Base-by-base conservation (phyloP, 2,888 invertebrate species). In the Eulithis prunata region DNA sequence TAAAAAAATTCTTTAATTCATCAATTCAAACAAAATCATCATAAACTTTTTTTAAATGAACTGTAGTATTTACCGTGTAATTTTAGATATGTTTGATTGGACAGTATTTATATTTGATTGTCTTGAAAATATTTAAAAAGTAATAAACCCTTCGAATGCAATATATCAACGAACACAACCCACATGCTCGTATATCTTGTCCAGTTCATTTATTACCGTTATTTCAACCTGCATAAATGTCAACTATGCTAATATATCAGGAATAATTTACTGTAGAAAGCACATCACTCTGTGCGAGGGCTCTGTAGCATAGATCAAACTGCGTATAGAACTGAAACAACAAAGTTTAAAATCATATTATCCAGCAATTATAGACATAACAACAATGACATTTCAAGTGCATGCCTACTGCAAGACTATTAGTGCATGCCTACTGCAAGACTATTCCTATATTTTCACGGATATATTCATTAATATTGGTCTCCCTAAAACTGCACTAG, bases 141-240 rank as follows among this genome's bases (percentile, higher is more conserved):
- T 36, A 11, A 58, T 64, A 58, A 57, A 64, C 32, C 28, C 11
- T 38, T 59, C 28, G 21, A n/a, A 28, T 56, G 49, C 12, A 52
- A 59, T 68, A 55, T 55, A 61, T 54, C 52, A 21, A 64, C 41
- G 45, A 52, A 57, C 53, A 14, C 32, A 10, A 38, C 68, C 62
- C 65, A 69, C 68, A 69, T 69, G 68, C 13, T 65, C 68, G 61
- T 64, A 68, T 68, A 61, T 64, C 60, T 56, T 52, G 14, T n/a
- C 52, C 41, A 58, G 64, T 68, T 65, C 60, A 65, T 52, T 65
- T 64, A 64, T 64, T 61, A 57, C 64, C 51, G 67, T 63, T 67
- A 60, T 61, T 55, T n/a, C 49, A 53, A 68, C 64, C 61, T 62
- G 61, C 61, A 68, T 68, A 68, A 68, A 68, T 63, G 68, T 64